Base-by-base conservation (phyloP, 1,140 invertebrate species). In the Saccostrea cuccullata region DNA sequence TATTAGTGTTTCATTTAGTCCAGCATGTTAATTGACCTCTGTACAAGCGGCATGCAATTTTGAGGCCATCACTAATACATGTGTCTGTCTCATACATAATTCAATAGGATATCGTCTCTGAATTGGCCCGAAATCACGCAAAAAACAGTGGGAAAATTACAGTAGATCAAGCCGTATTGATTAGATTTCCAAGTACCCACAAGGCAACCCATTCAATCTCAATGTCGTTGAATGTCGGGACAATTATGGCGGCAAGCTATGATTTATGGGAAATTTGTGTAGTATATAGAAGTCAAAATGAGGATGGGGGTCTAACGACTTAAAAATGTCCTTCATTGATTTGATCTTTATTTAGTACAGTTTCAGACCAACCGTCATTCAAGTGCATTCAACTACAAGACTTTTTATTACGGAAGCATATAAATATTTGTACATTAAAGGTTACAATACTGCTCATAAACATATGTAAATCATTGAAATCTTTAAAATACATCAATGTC, bases 191-290 rank as follows among this genome's bases (percentile, higher is more conserved):
- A 26, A 30, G 26, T 30, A 77, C 70, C 23, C 70, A 77, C 13
- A 77, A 30, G 30, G 26, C 70, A 20, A 64, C 58, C 17, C 23
- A 77, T 77, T 77, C 70, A 77, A 77, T 77, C 30, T 77, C 70
- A 77, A 77, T 77, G 70, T 77, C 70, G 70, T 77, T 77, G 30
- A 77, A 13, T 77, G 23, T 77, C 70, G 70, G 26, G 70, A 77
- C 70, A 77, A 26, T 77, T 77, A 77, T 77, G 70, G 70, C 70
- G 70, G 12, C 13, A 36, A 8, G 70, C 70, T 30, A 77, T 77
- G 70, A 77, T 77, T 77, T 77, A 36, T 77, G 70, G 70, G 70
- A 64, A 64, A 64, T 64, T 64, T 60, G 58, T 60, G 5, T 2
- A 20, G n/a, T 64, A 64, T n/a, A 5, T 64, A 64, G n/a, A 64